Percentiles rank a stretch among this genome's conserved stretches.
Evolutionary conservation across 2,888 invertebrate genomes (phyloP).

Genomic region (Cacoxenus indagator): DNA sequence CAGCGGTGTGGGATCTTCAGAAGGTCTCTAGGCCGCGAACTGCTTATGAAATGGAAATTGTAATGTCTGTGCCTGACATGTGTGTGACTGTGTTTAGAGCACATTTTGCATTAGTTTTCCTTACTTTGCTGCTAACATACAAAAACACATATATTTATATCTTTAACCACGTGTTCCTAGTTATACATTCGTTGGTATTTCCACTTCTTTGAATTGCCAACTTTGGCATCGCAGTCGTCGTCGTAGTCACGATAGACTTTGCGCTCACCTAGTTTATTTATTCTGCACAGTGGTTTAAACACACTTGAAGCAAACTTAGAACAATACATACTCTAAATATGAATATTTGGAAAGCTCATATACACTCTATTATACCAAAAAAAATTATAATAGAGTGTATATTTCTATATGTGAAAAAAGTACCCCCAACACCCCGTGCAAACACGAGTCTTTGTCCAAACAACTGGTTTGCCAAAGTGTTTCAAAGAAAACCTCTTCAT

Average conservation of each 20-base stretch:
- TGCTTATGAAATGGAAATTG: slow-evolving; percentile 28
- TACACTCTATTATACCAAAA: too few relatives aligned
- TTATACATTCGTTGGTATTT: neutral
- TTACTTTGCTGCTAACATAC: slow-evolving; percentile 2
- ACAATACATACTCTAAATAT: too few relatives aligned
- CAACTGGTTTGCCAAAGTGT: too few relatives aligned
- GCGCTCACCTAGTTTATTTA: neutral
- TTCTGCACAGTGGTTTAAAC: neutral
- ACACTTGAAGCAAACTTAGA: too few relatives aligned
- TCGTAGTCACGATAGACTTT: neutral
- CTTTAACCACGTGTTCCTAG: slow-evolving; percentile 1
- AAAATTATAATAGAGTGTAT: too few relatives aligned
- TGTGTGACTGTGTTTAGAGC: slow-evolving; percentile 42
- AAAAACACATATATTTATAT: neutral
- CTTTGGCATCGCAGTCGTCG: neutral
- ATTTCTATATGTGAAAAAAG: too few relatives aligned
- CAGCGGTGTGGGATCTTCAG: neutral
- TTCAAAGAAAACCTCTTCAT: too few relatives aligned
- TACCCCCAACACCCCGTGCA: too few relatives aligned
- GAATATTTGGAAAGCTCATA: too few relatives aligned
- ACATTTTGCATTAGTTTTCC: slow-evolving; percentile 31
- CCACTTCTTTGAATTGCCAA: neutral
- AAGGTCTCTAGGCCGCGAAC: neutral
- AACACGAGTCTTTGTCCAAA: too few relatives aligned
- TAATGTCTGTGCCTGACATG: slow-evolving; percentile 30